Evolutionary conservation across 1,140 invertebrate genomes (phyloP).

Genomic region (Carposina sasakii): DNA sequence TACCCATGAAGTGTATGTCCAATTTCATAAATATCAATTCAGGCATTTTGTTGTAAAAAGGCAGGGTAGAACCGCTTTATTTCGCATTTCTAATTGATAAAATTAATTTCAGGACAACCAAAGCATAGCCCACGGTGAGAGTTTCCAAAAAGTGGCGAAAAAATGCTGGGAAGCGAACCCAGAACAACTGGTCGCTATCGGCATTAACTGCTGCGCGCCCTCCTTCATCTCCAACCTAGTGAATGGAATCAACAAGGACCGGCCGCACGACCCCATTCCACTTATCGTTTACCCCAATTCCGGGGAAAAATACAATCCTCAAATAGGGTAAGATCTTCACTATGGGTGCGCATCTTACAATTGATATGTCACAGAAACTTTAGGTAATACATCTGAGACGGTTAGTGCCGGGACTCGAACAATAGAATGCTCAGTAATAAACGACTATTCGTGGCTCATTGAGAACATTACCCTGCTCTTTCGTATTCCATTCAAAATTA

Average conservation of each 20-base stretch:
- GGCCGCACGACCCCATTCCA: conserved; percentile 71
- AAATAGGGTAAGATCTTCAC: conserved; percentile 72
- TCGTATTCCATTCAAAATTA: too few relatives aligned
- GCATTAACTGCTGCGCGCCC: conserved; percentile 86
- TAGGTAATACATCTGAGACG: too few relatives aligned
- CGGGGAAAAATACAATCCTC: conserved; percentile 79
- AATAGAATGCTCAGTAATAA: too few relatives aligned
- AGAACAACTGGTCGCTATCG: conserved; percentile 83
- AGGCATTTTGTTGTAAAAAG: too few relatives aligned
- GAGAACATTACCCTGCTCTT: too few relatives aligned
- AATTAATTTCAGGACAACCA: conserved; percentile 74
- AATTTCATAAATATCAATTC: too few relatives aligned
- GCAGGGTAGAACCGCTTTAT: too few relatives aligned
- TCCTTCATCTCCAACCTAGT: conserved; percentile 74
- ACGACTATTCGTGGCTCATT: too few relatives aligned
- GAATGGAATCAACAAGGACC: conserved; percentile 71
- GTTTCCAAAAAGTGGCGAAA: conserved; percentile 76
- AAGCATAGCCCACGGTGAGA: conserved; percentile 82
- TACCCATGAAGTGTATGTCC: too few relatives aligned
- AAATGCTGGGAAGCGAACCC: conserved; percentile 77
- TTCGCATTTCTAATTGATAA: too few relatives aligned
- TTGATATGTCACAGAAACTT: conserved; percentile 18
- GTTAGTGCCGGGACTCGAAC: too few relatives aligned
- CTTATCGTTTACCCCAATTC: conserved; percentile 87
- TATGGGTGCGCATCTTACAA: too few relatives aligned